A percentile compares a stretch with the other conserved stretches of the same genome.
phyloP scores from a whole-genome alignment of 1,140 invertebrate species.

The Brachionus rubens region DNA sequence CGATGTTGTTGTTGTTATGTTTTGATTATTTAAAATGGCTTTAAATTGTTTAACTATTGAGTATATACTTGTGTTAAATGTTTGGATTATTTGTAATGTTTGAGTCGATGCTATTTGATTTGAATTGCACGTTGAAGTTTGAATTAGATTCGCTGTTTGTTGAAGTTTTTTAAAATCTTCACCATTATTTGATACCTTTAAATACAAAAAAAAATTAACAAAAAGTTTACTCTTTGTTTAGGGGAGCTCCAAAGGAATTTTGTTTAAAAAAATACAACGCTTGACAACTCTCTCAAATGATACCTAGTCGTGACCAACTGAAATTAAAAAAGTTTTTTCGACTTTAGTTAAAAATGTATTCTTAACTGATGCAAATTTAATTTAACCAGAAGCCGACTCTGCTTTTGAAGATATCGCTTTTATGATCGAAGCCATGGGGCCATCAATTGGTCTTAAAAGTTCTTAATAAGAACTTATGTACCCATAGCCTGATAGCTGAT shows the following conservation, averaged over 20 bases:
- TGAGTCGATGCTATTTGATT: not conserved
- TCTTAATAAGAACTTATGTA: too few relatives aligned
- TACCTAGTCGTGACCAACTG: too few relatives aligned
- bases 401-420: too few relatives aligned
- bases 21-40: not conserved
- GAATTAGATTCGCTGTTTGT: constrained; percentile 16
- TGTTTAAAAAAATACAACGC: too few relatives aligned
- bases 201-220: not conserved
- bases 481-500: too few relatives aligned
- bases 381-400: too few relatives aligned
- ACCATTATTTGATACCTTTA: not conserved
- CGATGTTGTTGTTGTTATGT: not conserved
- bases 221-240: not conserved
- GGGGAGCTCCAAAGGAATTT: not conserved
- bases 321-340: too few relatives aligned
- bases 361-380: too few relatives aligned
- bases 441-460: too few relatives aligned
- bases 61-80: constrained; percentile 39
- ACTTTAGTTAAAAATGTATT: too few relatives aligned
- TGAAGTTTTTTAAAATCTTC: constrained; percentile 23
- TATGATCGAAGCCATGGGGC: too few relatives aligned
- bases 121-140: not conserved
- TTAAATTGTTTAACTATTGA: constrained; percentile 31
- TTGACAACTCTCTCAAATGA: too few relatives aligned
- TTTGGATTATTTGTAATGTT: constrained; percentile 40